Base-by-base conservation (phyloP, 2,888 invertebrate genomes). In the Dryobotodes eremita region DNA sequence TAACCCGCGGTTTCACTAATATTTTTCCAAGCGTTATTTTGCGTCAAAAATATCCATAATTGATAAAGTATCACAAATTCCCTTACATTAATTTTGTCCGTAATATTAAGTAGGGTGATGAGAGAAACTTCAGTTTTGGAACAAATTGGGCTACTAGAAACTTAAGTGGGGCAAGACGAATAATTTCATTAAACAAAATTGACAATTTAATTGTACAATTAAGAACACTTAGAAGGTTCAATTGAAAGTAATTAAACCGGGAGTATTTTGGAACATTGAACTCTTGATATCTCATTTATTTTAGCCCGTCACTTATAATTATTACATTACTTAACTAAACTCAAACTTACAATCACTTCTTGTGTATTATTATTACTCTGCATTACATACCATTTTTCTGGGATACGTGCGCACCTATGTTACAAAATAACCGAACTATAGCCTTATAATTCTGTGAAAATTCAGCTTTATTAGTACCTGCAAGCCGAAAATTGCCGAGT, bases 171-270 rank as follows among this genome's bases (percentile, higher is more conserved):
- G 66, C 83, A 85, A 80, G 81, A 77, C 80, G 86, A 88, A 90
- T 90, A 92, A 90, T 89, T 90, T 89, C 82, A 92, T 93, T 89
- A 87, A 91, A 91, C 85, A 88, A 87, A 89, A 90, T 90, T 90
- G 89, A 81, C 90, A 82, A 77, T 86, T 87, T 85, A 89, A 89
- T 89, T 89, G 80, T 82, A 82, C 84, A 87, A 89, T 89, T 89
- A 87, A 82, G 84, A 73, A 88, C 88, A 89, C 80, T 88, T 79
- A 81, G 71, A 73, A 81, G 78, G 71, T 75, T 70, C 74, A 82
- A 85, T 86, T 86, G 73, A 80, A 74, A 77, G 71, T 86, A 65
- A 79, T 65, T 71, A 62, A 76, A 79, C 46, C n/a, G n/a, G 23
- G 70, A 74, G 23, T 83, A 75, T 79, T 86, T 71, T 2, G 17